Evolutionary conservation across 2,888 invertebrate species (phyloP).

Genomic region (Flabesymbios commensalis): DNA sequence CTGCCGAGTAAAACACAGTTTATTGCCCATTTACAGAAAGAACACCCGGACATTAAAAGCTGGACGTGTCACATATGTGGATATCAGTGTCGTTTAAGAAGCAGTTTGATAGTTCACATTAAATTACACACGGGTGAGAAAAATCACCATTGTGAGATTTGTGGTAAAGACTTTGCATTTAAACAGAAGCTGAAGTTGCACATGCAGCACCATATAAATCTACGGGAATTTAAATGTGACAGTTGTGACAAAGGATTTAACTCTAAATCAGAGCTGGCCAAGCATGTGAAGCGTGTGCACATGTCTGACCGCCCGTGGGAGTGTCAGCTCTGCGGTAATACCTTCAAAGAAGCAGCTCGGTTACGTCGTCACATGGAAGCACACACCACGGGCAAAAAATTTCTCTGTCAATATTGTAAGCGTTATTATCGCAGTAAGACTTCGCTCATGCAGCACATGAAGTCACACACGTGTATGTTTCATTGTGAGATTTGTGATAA

Average conservation of each 20-base stretch:
- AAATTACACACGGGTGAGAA: conserved; percentile 23
- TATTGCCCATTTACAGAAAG: conserved; percentile 24
- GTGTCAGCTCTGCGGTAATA: conserved; percentile 23
- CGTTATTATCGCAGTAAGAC: conserved; percentile 26
- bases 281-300: conserved; percentile 8
- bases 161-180: conserved; percentile 24
- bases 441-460: conserved; percentile 34
- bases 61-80: conserved; percentile 27
- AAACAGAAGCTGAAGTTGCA: conserved; percentile 24
- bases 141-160: conserved; percentile 24
- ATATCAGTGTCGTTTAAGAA: conserved; percentile 22
- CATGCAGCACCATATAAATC: background rate
- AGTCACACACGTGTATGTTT: conserved; percentile 34
- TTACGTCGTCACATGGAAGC: conserved; percentile 24
- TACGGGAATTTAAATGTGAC: conserved; percentile 7
- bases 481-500: conserved; percentile 36
- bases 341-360: conserved; percentile 15
- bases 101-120: conserved; percentile 23
- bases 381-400: conserved; percentile 9
- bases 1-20: conserved; percentile 24
- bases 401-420: conserved; percentile 24
- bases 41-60: conserved; percentile 27
- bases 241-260: conserved; percentile 13
- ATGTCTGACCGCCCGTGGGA: conserved; percentile 16
- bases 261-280: background rate